A percentile compares a stretch with the other conserved stretches of the same genome.
Evolutionary conservation across 2,113 vertebrate species (phyloP).

Genomic region (Callocephalon fimbriatum): DNA sequence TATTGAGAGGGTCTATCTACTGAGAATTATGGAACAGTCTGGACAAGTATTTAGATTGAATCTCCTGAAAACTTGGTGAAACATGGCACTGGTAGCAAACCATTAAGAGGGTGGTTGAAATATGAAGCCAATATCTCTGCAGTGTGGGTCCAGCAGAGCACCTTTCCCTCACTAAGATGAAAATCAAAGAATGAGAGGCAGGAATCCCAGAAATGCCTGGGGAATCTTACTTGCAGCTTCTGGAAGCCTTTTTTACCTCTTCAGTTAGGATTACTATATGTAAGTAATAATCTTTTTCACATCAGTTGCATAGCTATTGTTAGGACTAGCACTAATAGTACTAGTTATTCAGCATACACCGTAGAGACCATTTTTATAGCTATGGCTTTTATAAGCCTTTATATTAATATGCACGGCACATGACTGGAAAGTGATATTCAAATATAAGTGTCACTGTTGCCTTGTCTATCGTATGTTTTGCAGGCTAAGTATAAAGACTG

Average conservation of each 20-base stretch:
- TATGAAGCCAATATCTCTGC: not conserved
- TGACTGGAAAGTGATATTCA: not conserved
- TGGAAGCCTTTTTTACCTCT: not conserved
- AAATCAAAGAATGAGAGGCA: not conserved
- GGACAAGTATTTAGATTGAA: not conserved
- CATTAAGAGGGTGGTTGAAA: accelerated
- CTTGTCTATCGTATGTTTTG: accelerated
- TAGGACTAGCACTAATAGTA: not conserved
- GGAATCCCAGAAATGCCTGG: not conserved
- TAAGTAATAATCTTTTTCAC: not conserved
- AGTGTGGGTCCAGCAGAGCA: not conserved
- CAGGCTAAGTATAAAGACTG: not conserved
- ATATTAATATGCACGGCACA: not conserved
- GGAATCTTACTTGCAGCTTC: not conserved
- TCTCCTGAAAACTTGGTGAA: not conserved
- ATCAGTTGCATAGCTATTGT: not conserved
- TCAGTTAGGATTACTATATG: not conserved
- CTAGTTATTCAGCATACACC: not conserved
- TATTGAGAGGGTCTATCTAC: not conserved
- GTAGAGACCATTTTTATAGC: not conserved
- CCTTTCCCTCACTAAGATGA: not conserved
- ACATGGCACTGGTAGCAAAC: not conserved
- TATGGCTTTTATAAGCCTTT: not conserved
- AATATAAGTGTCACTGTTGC: not conserved
- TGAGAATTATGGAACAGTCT: not conserved